phyloP scores from a whole-genome alignment of 2,113 vertebrate genomes.

The Seriola quinqueradiata region DNA sequence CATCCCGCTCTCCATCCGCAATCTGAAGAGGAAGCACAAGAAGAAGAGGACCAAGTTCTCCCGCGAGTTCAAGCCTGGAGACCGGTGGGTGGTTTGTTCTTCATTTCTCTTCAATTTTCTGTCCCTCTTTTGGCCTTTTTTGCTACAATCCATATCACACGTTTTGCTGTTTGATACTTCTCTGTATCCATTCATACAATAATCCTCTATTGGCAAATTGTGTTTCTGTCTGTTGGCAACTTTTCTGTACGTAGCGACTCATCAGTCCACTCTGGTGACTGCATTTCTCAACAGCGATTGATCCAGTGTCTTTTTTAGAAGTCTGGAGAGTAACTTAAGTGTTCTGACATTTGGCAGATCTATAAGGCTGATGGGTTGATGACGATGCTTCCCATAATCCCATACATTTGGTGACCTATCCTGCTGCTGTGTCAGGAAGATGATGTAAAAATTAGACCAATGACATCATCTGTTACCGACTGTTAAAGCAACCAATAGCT shows the following conservation, averaged over 20 bases:
- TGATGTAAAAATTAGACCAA: too few relatives aligned
- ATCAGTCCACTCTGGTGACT: neutral
- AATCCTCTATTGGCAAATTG: neutral
- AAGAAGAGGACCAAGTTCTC: conserved; percentile 97
- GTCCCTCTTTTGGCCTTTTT: neutral
- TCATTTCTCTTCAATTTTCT: too few relatives aligned
- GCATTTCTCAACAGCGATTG: neutral
- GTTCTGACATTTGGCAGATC: conserved; percentile 16
- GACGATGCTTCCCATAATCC: neutral
- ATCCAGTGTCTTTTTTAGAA: conserved; percentile 2
- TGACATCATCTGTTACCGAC: too few relatives aligned
- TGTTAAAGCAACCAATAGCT: too few relatives aligned
- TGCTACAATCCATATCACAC: too few relatives aligned
- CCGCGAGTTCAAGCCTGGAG: conserved; percentile 95
- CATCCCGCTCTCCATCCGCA: conserved; percentile 96
- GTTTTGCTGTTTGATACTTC: neutral
- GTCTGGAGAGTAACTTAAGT: neutral
- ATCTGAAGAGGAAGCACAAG: conserved; percentile 98
- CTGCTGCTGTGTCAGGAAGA: too few relatives aligned
- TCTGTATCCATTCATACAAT: neutral
- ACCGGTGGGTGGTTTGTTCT: conserved; percentile 85
- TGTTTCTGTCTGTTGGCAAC: neutral
- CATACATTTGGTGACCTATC: neutral
- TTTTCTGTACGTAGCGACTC: neutral
- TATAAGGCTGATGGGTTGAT: neutral